Conservation (phyloP, 2,797 vertebrate species). For the Xenops minutus region DNA sequence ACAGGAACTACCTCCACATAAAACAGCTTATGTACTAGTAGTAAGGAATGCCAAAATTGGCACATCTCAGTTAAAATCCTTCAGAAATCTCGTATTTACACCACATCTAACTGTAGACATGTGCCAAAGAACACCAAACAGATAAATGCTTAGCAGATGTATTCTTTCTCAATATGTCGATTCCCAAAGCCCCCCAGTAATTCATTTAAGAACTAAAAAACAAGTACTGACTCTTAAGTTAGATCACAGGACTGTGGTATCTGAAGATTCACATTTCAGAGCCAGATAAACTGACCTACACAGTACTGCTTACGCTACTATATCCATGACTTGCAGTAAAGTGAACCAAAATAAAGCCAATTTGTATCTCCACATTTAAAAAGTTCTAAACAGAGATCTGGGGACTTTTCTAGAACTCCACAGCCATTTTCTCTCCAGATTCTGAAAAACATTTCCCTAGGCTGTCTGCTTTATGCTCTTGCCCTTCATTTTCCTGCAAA, state of each 20-base stretch:
- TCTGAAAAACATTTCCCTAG: neutral
- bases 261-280: neutral
- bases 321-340: neutral
- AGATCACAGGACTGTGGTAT: neutral
- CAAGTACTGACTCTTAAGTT: neutral
- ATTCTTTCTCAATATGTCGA: neutral
- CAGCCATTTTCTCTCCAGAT: neutral
- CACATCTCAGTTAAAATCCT: neutral
- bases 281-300: neutral
- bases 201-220: neutral
- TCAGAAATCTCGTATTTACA: neutral
- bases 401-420: neutral
- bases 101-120: neutral
- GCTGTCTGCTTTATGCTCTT: neutral
- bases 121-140: neutral
- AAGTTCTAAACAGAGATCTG: neutral
- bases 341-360: neutral
- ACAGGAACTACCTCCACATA: neutral
- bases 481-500: neutral
- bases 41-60: neutral
- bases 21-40: neutral
- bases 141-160: neutral
- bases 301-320: neutral
- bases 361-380: neutral
- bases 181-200: neutral